Conservation (phyloP, 2,797 vertebrate genomes). For the Myotis pilosus region DNA sequence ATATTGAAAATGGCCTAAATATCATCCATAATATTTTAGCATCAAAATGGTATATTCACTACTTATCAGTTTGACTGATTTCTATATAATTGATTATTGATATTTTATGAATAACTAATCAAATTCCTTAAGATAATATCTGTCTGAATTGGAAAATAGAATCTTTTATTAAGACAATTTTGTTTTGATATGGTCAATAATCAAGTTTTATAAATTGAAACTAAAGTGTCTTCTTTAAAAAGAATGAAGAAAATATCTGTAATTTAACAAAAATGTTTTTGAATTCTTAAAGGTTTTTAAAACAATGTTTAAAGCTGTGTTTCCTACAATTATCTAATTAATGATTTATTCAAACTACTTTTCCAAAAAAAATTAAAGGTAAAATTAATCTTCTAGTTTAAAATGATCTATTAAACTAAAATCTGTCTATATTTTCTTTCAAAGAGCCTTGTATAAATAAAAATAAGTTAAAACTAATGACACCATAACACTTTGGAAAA, state of each 20-base stretch:
- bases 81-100: not conserved
- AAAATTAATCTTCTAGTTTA: not conserved
- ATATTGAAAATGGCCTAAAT: conserved; percentile 10
- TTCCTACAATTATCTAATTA: not conserved
- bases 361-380: not conserved
- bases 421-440: not conserved
- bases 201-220: not conserved
- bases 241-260: not conserved
- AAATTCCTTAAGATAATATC: not conserved
- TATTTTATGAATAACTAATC: not conserved
- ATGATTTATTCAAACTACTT: not conserved
- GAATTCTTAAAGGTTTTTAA: not conserved
- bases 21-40: not conserved
- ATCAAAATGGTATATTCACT: not conserved
- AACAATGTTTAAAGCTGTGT: not conserved
- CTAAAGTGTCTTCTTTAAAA: not conserved
- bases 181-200: not conserved
- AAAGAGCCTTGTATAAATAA: not conserved
- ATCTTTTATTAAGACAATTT: not conserved
- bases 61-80: not conserved
- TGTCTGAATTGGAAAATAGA: not conserved
- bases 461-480: conserved; percentile 32
- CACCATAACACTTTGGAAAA: not conserved
- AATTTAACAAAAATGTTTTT: conserved; percentile 14
- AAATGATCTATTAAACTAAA: not conserved